Evolutionary conservation across 2,113 vertebrate genomes (phyloP).

Genomic region (Rallus limicola): DNA sequence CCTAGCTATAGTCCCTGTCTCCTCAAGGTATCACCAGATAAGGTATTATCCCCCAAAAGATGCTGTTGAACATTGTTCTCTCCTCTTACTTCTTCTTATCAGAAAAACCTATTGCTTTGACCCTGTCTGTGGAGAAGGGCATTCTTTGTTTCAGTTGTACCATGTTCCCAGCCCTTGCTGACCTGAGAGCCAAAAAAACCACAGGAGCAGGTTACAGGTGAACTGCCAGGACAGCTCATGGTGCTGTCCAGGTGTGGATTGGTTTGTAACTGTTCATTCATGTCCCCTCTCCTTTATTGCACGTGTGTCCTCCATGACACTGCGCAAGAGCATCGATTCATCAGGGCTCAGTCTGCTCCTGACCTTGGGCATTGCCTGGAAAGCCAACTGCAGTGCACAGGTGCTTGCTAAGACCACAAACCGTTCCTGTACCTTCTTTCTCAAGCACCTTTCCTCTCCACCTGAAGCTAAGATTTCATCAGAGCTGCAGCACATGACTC

Average conservation of each 20-base stretch:
- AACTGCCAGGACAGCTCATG: neutral
- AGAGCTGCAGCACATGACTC: neutral
- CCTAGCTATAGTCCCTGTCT: neutral
- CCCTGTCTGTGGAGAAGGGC: neutral
- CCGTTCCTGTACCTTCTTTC: neutral
- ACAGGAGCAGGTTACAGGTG: neutral
- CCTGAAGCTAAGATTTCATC: neutral
- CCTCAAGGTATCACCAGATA: neutral
- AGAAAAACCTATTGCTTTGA: neutral
- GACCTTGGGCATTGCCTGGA: neutral
- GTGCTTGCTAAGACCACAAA: neutral
- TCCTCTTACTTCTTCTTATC: neutral
- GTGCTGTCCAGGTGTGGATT: neutral
- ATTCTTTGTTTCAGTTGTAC: neutral
- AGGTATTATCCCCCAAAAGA: neutral
- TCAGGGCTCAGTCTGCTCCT: neutral
- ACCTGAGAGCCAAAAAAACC: neutral
- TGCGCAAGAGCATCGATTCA: neutral
- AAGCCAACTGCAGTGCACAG: rapidly evolving
- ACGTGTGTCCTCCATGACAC: rapidly evolving
- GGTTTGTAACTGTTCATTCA: neutral
- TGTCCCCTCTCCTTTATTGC: neutral
- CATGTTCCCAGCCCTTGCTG: neutral
- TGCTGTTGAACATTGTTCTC: neutral
- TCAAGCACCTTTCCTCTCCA: neutral